Evolutionary conservation across 2,888 invertebrate species (phyloP), one percentile per base, ranked within the genome.

Genomic region (Magallana nippona): DNA sequence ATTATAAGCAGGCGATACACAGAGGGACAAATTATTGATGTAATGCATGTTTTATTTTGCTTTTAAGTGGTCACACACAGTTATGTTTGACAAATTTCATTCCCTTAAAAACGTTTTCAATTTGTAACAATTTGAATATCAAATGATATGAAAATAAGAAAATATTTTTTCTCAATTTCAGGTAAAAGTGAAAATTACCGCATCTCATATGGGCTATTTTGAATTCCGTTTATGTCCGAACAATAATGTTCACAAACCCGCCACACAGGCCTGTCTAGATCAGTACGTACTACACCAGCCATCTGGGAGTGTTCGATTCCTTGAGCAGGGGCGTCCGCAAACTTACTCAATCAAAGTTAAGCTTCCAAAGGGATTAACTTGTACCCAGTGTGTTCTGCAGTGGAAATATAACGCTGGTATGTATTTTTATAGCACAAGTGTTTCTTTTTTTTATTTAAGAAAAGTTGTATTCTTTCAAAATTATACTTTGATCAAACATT

Each of bases 201-300:
- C 91, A 57, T 89, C 89, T 60, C 93, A 93, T 82, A 83, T 85
- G 57, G 92, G 92, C 1, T 91, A 88, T 81, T 89, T 92, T 82
- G 92, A 92, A 71, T 92, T 91, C 86, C 86, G 92, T 81, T 83
- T 93, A 32, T 93, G 92, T 83, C 89, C 91, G 15, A 85, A 88
- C 55, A 89, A 87, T 77, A 86, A 89, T 60, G 63, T 84, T 0
- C 84, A 82, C 17, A 87, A 71, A 11, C 87, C 87, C n/a, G 91
- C 88, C n/a, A 87, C 87, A 1, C 90, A 92, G 84, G 83, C 85
- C 1, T 92, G 92, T 83, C 79, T 92, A 27, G 88, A 91, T 82
- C 79, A 84, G 60, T 87, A 89, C 56, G 83, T 87, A 2, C 87
- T 91, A 10, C 83, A 82, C 15, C 82, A 83, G 58, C 79, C 85